Evolutionary conservation across 2,113 vertebrate genomes (phyloP).

Genomic region (Sterna hirundo): DNA sequence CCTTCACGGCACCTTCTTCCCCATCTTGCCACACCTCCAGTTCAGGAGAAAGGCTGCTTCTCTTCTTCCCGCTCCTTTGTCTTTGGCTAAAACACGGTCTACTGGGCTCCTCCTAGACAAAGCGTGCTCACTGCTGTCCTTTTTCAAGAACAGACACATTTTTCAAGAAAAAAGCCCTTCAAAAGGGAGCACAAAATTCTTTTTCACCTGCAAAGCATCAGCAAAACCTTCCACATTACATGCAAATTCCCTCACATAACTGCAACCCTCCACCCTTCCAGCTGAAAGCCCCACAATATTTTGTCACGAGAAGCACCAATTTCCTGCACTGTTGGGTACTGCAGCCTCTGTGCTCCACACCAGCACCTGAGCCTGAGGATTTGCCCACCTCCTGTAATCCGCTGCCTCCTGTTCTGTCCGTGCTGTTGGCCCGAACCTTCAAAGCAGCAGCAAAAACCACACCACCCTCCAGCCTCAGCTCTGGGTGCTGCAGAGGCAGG

Average conservation of each 20-base stretch:
- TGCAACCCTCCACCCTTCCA: not conserved
- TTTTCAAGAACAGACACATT: not conserved
- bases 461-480: not conserved
- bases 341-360: not conserved
- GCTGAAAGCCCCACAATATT: not conserved
- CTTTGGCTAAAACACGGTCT: not conserved
- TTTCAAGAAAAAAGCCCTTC: not conserved
- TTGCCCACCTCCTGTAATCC: accelerated
- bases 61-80: not conserved
- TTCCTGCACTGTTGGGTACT: not conserved
- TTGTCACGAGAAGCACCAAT: not conserved
- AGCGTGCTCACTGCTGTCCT: not conserved
- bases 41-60: not conserved
- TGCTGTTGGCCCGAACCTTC: not conserved
- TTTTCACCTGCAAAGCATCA: not conserved
- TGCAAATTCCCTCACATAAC: not conserved
- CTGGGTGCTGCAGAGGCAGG: not conserved
- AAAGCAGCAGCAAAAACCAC: not conserved
- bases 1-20: accelerated
- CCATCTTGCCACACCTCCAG: not conserved
- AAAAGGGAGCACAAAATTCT: not conserved
- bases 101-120: not conserved
- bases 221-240: not conserved
- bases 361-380: not conserved
- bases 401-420: not conserved